Evolutionary conservation across 2,888 invertebrate species (phyloP).

Genomic region (Lathronympha strigana): DNA sequence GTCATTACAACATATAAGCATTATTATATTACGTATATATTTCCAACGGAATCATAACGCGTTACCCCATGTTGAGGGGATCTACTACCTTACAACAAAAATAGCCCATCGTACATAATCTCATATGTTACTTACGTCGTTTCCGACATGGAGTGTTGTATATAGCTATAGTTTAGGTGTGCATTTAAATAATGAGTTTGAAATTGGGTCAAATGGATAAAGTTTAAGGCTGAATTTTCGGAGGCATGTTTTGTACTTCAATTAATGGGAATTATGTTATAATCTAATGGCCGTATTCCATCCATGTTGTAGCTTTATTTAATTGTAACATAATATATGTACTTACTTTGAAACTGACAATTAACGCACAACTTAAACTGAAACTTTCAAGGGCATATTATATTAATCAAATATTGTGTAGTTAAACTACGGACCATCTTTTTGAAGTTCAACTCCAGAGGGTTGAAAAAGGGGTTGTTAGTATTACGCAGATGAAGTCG

Average conservation of each 20-base stretch:
- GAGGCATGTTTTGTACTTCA: background rate
- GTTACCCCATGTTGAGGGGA: conserved; percentile 4
- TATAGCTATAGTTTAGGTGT: background rate
- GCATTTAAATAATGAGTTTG: conserved; percentile 24
- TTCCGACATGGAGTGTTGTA: background rate
- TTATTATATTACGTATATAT: conserved; percentile 19
- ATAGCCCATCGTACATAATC: background rate
- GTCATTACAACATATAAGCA: conserved; percentile 21
- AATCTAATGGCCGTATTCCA: too few species aligned
- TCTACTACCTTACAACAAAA: background rate
- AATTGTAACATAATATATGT: too few species aligned
- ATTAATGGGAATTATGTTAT: background rate
- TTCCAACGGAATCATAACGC: conserved; percentile 21
- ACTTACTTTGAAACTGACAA: too few species aligned
- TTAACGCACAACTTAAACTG: too few species aligned
- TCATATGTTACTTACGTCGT: background rate
- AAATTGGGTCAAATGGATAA: conserved; percentile 18
- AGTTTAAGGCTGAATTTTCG: background rate
- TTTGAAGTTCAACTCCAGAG: too few species aligned
- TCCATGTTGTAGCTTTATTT: too few species aligned
- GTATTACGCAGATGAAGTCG: too few species aligned
- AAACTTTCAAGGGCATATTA: too few species aligned
- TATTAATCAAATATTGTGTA: too few species aligned
- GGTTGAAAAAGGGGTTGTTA: too few species aligned
- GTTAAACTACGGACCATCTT: too few species aligned